These are phyloP conservation scores for Lycaon pictus DNA, from an alignment of 2,113 vertebrate species.

Conservation along the genomic window DNA sequence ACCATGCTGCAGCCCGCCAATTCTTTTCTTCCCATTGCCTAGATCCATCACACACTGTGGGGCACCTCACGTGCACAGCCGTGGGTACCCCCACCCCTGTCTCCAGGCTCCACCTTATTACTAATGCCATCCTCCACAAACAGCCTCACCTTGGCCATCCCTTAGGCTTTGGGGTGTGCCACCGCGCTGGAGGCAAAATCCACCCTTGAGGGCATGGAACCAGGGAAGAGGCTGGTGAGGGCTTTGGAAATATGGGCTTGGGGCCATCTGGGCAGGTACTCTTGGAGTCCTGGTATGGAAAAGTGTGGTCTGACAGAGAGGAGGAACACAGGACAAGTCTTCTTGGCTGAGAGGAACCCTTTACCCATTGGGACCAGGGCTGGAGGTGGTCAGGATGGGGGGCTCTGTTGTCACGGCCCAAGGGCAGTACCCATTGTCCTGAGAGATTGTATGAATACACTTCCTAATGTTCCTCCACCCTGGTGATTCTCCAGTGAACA, in stretches of 20 bases:
- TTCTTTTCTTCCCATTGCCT: background rate
- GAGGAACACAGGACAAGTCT: background rate
- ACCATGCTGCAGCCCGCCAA: background rate
- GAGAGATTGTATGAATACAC: slow-evolving; percentile 57
- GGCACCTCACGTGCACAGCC: background rate
- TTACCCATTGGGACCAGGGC: background rate
- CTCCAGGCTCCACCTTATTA: background rate
- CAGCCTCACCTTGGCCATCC: background rate
- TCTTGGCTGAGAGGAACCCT: background rate
- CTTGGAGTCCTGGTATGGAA: background rate
- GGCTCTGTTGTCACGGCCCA: background rate
- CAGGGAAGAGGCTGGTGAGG: background rate
- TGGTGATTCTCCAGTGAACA: slow-evolving; percentile 72
- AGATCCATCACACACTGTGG: background rate
- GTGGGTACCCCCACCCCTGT: background rate
- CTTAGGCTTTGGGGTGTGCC: background rate
- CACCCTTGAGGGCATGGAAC: background rate
- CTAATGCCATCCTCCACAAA: background rate
- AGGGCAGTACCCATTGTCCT: slow-evolving; percentile 37
- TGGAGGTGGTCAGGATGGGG: background rate
- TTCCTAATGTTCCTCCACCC: slow-evolving; percentile 71
- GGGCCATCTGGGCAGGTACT: background rate
- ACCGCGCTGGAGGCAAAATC: background rate
- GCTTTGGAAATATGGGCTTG: background rate
- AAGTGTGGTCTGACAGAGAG: background rate